Evolutionary conservation across 2,888 invertebrate species (phyloP).

Genomic region (Dicyrtoma fusca): DNA sequence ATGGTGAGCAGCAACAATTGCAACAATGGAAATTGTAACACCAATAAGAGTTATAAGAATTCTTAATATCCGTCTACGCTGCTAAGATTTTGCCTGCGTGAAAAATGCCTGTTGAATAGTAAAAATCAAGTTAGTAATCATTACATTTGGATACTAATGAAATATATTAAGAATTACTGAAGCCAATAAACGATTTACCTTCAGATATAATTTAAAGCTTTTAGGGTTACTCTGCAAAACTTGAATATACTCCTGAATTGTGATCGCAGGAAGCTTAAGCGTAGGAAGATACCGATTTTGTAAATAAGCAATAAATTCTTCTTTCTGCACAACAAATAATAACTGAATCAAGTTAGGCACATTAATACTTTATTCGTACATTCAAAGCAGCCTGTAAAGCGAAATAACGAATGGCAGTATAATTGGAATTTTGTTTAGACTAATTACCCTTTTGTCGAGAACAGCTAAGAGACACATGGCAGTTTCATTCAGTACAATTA

Average conservation of each 20-base stretch:
- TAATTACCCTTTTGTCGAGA: constrained; percentile 57
- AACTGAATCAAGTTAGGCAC: no score
- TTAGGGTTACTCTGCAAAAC: constrained; percentile 61
- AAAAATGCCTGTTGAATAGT: constrained; percentile 43
- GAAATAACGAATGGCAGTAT: no score
- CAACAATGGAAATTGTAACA: no score
- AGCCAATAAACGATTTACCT: constrained; percentile 58
- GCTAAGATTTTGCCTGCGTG: constrained; percentile 41
- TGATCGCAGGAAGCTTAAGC: constrained; percentile 59
- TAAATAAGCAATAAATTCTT: constrained; percentile 61
- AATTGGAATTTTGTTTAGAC: no score
- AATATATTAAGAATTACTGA: background rate
- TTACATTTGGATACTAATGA: background rate
- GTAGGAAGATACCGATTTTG: constrained; percentile 61
- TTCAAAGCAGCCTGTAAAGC: no score
- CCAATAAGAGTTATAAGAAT: background rate
- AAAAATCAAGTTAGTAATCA: background rate
- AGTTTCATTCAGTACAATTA: constrained; percentile 60
- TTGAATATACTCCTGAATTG: constrained; percentile 61
- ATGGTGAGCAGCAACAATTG: no score
- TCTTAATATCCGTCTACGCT: background rate
- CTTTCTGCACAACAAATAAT: no score
- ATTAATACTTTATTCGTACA: no score
- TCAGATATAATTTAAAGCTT: constrained; percentile 61
- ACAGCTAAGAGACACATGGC: constrained; percentile 58